Base-by-base conservation (phyloP, 2,113 vertebrate genomes). In the Forbesichthys papilliferus region DNA sequence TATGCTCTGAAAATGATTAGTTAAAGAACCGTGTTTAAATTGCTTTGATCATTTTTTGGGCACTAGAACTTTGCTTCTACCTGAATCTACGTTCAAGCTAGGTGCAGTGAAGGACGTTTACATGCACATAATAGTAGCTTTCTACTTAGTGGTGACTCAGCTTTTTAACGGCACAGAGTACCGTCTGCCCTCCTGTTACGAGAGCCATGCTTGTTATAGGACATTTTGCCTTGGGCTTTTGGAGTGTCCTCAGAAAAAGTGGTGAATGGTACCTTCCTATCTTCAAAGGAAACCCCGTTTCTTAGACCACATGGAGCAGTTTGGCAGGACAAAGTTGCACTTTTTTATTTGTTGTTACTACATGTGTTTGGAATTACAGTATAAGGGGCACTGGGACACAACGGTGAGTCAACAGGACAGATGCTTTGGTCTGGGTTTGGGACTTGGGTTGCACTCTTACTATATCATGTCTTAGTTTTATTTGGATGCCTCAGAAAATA, bases 251-350 rank as follows among this genome's bases (percentile, higher is more conserved):
- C 20, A 74, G 68, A 53, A 70, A 78, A 71, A 27, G 27, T 52
- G 7, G 65, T 33, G 10, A 80, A 77, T 63, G 69, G 71, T 67
- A 83, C 71, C 80, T 83, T 89, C 82, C 4, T 42, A 42, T 42
- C 36, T 42, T 42, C 36, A 87, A 87, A 80, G 78, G 72, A 87
- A 69, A 64, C 12, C 71, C 61, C 68, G 51, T 70, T 85, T 75
- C 70, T 51, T 71, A 58, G 73, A 57, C 73, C 82, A 46, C 69
- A 47, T 73, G 80, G 77, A 78, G 70, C 69, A 74, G 77, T 76
- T 80, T 81, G 53, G 72, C 66, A 58, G 27, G 76, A 75, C 36
- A 16, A 58, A 48, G 66, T 67, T 74, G 56, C 20, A 77, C 55
- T 66, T 12, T 63, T n/a, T 86, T 56, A n/a, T n/a, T 71, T 42